Evolutionary conservation across 2,113 vertebrate genomes (phyloP).

Genomic region (Zapornia atra): DNA sequence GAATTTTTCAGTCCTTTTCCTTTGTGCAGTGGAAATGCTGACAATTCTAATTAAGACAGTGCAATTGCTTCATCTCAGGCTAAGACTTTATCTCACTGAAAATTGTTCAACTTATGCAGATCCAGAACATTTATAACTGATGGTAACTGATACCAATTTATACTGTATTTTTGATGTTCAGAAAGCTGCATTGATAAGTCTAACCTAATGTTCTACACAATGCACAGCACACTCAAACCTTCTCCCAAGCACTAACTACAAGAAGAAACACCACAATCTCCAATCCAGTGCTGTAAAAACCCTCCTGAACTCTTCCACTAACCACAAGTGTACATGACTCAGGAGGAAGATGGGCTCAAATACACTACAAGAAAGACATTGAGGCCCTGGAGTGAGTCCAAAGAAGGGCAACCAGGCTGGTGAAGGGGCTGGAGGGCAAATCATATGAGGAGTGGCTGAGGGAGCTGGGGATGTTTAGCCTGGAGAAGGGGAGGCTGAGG

Average conservation of each 20-base stretch:
- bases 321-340: not conserved
- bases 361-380: too few relatives aligned
- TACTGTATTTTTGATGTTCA: not conserved
- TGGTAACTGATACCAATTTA: not conserved
- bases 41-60: not conserved
- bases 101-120: not conserved
- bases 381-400: too few relatives aligned
- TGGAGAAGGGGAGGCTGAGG: too few relatives aligned
- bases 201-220: not conserved
- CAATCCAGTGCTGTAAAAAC: not conserved
- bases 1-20: not conserved
- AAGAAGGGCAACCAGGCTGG: too few relatives aligned
- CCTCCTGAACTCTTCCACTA: not conserved
- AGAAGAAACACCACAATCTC: not conserved
- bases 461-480: too few relatives aligned
- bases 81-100: not conserved
- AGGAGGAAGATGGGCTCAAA: not conserved
- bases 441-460: too few relatives aligned
- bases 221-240: not conserved
- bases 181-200: not conserved
- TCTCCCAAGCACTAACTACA: not conserved
- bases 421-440: too few relatives aligned
- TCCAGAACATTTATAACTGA: not conserved
- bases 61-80: not conserved
- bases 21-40: not conserved